These are phyloP conservation scores for Hirtodrosophila histrioides DNA, from an alignment of 2,888 invertebrate species.

Conservation along the genomic window DNA sequence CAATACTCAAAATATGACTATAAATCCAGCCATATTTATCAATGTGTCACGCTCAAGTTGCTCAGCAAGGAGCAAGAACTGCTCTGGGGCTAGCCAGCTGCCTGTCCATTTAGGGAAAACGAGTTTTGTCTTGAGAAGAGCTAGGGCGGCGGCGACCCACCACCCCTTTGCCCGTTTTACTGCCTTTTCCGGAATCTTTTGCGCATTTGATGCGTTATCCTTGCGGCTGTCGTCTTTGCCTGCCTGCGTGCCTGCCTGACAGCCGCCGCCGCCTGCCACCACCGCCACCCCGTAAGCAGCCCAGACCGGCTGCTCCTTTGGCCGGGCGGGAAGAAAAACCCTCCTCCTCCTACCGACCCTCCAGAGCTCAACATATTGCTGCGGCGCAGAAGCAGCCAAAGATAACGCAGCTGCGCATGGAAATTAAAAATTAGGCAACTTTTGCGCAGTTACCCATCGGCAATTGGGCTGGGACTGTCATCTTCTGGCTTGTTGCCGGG, in stretches of 20 bases:
- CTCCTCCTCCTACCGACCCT: conserved; percentile 42
- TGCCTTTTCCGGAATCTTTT: conserved; percentile 48
- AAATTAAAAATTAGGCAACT: conserved; percentile 59
- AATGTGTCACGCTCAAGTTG: conserved; percentile 57
- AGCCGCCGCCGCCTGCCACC: conserved; percentile 46
- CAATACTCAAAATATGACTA: conserved; percentile 45
- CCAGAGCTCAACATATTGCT: conserved; percentile 18
- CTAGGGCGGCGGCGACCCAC: conserved; percentile 47
- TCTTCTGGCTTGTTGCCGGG: conserved; percentile 28
- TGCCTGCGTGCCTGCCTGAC: neutral
- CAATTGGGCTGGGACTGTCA: conserved; percentile 46
- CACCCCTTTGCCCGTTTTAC: conserved; percentile 44
- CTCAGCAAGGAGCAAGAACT: conserved; percentile 5
- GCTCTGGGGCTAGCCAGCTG: conserved; percentile 37
- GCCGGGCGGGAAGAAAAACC: conserved; percentile 27
- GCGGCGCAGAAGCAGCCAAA: conserved; percentile 33
- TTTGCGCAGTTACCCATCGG: conserved; percentile 48
- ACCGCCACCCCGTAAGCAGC: conserved; percentile 68
- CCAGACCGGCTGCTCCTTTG: conserved; percentile 72
- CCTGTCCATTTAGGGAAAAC: conserved; percentile 72
- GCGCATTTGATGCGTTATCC: conserved; percentile 47
- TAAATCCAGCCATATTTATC: conserved; percentile 63
- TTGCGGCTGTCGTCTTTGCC: conserved; percentile 26
- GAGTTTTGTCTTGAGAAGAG: conserved; percentile 47
- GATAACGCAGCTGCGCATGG: conserved; percentile 69